A percentile compares a stretch with the other conserved stretches of the same genome.
These are phyloP conservation scores for Noctua fimbriata DNA, from an alignment of 2,888 invertebrate species.

Conservation along the genomic window DNA sequence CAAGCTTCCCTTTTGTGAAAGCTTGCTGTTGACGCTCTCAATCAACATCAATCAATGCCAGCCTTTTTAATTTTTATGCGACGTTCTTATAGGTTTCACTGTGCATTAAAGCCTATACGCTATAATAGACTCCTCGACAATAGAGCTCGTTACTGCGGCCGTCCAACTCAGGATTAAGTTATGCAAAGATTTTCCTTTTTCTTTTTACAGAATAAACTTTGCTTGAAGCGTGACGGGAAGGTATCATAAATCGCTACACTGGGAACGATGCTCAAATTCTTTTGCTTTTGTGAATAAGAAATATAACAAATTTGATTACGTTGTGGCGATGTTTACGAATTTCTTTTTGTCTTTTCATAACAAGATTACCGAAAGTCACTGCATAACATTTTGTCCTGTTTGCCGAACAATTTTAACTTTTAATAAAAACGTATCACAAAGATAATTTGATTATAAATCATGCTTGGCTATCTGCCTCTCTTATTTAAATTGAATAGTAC, in stretches of 20 bases:
- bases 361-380: slow-evolving; percentile 13
- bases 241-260: slow-evolving; percentile 64
- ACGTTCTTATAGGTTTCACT: slow-evolving; percentile 53
- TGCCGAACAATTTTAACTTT: neutral
- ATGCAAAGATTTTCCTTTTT: slow-evolving; percentile 67
- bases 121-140: slow-evolving; percentile 70
- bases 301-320: slow-evolving; percentile 56
- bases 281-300: slow-evolving; percentile 56
- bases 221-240: slow-evolving; percentile 65
- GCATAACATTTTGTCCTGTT: slow-evolving; percentile 13
- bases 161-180: slow-evolving; percentile 65
- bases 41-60: slow-evolving; percentile 69
- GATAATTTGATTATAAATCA: slow-evolving; percentile 41
- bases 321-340: slow-evolving; percentile 23
- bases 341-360: slow-evolving; percentile 24
- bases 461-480: slow-evolving; percentile 22
- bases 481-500: slow-evolving; percentile 58
- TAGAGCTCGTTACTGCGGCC: slow-evolving; percentile 75
- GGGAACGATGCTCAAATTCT: slow-evolving; percentile 54
- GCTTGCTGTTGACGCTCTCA: slow-evolving; percentile 43
- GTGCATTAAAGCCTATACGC: slow-evolving; percentile 45
- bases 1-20: slow-evolving; percentile 16
- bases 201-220: slow-evolving; percentile 64
- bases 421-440: slow-evolving; percentile 4
- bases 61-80: slow-evolving; percentile 60